phyloP scores from a whole-genome alignment of 2,113 vertebrate species.

The Rhegmatorhina hoffmannsi region DNA sequence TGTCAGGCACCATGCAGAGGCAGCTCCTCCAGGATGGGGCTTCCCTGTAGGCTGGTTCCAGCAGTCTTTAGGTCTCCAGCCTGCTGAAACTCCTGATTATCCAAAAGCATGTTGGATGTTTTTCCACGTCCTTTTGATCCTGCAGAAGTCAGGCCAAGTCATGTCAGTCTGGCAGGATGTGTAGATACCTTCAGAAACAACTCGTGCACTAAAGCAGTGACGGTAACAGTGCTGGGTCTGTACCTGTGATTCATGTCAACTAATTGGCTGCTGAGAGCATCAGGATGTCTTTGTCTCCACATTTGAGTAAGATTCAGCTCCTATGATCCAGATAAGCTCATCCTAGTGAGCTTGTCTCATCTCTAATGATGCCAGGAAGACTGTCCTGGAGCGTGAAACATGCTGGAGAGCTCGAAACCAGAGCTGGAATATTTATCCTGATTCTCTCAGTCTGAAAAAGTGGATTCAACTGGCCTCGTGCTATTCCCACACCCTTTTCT shows the following conservation, averaged over 20 bases:
- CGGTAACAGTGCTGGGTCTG: background rate
- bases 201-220: background rate
- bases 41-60: background rate
- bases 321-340: background rate
- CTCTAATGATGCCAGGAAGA: background rate
- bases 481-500: background rate
- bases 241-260: background rate
- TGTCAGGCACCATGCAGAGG: background rate
- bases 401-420: background rate
- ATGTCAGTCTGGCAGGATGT: background rate
- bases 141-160: background rate
- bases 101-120: background rate
- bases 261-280: slow-evolving; percentile 22
- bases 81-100: background rate
- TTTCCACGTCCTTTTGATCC: background rate
- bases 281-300: background rate
- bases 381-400: background rate
- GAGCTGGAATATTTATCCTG: background rate
- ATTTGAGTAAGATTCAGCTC: slow-evolving; percentile 1
- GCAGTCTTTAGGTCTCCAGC: background rate
- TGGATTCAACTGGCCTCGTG: background rate
- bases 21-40: background rate
- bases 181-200: background rate
- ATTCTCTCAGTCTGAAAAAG: background rate
- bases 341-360: background rate